Evolutionary conservation across 2,113 vertebrate genomes (phyloP).

Genomic region (Lanius ludovicianus): DNA sequence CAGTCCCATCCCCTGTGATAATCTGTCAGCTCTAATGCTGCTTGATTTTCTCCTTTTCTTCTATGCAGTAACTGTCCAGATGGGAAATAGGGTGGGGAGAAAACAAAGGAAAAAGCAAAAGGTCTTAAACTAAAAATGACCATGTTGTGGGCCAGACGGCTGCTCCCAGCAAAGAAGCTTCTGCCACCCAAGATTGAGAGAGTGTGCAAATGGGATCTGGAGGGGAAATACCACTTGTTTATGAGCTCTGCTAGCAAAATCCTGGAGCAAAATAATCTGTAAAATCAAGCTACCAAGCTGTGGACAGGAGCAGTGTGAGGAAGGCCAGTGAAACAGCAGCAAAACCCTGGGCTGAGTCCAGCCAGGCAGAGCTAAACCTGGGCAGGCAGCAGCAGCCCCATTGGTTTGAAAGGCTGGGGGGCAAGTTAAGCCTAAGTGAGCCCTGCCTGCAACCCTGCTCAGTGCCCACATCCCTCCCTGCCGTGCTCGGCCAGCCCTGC

Average conservation of each 20-base stretch:
- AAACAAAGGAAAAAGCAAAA: neutral
- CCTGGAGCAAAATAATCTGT: neutral
- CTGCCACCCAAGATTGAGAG: neutral
- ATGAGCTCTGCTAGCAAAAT: neutral
- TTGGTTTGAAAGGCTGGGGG: neutral
- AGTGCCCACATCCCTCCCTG: rapidly evolving
- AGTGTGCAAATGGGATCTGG: neutral
- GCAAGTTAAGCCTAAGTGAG: neutral
- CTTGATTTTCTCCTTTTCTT: neutral
- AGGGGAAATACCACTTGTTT: slow-evolving; percentile 1
- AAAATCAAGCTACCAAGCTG: neutral
- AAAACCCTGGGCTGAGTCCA: neutral
- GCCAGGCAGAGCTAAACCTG: neutral
- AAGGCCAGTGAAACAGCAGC: neutral
- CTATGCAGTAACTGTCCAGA: slow-evolving; percentile 45
- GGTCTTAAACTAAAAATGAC: slow-evolving; percentile 2
- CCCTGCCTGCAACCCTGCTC: neutral
- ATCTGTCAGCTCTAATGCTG: neutral
- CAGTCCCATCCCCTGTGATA: neutral
- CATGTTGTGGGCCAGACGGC: neutral
- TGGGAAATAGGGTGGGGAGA: neutral
- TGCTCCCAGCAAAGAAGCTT: slow-evolving; percentile 35
- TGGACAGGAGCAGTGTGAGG: neutral
- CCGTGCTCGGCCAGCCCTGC: rapidly evolving
- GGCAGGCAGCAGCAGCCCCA: neutral